phyloP scores from a whole-genome alignment of 2,888 invertebrate genomes.

The Clostera curtula region DNA sequence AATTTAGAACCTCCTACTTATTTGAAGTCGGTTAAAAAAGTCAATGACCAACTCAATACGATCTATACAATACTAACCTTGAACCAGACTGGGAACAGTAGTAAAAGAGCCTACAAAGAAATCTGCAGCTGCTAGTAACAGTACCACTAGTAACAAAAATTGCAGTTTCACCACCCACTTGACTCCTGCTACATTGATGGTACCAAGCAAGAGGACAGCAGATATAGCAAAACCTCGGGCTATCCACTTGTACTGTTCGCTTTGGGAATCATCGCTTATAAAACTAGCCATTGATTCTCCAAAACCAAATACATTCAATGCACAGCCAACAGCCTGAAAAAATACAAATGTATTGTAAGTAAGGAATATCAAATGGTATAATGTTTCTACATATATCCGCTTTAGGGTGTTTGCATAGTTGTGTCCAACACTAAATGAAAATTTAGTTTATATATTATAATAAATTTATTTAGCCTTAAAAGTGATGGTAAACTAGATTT shows the following conservation, averaged over 20 bases:
- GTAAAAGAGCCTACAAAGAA: constrained; percentile 94
- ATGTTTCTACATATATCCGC: neutral
- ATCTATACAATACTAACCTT: constrained; percentile 57
- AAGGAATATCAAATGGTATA: neutral
- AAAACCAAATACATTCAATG: constrained; percentile 96
- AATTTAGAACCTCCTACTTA: too few species aligned
- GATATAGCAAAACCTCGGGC: constrained; percentile 91
- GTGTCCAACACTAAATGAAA: too few species aligned
- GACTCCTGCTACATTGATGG: constrained; percentile 96
- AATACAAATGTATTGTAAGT: too few species aligned
- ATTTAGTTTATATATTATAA: too few species aligned
- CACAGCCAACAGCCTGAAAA: constrained; percentile 93
- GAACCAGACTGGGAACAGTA: constrained; percentile 71
- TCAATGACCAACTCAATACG: too few species aligned
- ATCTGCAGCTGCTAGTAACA: constrained; percentile 92
- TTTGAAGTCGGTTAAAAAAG: too few species aligned
- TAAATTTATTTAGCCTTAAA: too few species aligned
- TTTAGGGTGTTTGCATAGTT: too few species aligned
- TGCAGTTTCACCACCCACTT: constrained; percentile 98
- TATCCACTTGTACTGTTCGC: constrained; percentile 78
- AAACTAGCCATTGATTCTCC: constrained; percentile 96
- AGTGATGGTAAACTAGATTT: too few species aligned
- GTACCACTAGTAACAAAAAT: constrained; percentile 88
- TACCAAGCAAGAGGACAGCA: constrained; percentile 88
- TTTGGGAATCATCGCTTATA: constrained; percentile 75